These are phyloP conservation scores for Morpho achilles DNA, from an alignment of 2,888 invertebrate species.

Conservation along the genomic window DNA sequence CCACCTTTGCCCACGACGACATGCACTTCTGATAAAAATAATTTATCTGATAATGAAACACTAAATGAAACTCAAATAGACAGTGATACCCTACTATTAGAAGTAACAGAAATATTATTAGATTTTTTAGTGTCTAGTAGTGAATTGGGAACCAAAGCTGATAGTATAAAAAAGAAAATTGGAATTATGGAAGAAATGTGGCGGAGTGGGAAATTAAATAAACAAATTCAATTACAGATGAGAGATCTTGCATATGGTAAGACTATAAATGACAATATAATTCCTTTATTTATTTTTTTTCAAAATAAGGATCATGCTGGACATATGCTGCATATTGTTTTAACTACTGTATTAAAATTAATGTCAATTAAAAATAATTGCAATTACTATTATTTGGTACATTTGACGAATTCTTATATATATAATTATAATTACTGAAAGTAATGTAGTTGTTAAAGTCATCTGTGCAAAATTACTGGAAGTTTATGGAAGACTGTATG, in stretches of 20 bases:
- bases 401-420: no score
- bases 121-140: slow-evolving; percentile 51
- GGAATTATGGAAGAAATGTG: slow-evolving; percentile 78
- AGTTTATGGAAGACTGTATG: no score
- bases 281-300: no score
- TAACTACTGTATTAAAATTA: no score
- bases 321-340: no score
- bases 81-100: slow-evolving; percentile 47
- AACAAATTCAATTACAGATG: slow-evolving; percentile 66
- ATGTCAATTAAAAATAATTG: background rate
- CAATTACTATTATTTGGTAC: no score
- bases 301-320: no score
- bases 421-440: no score
- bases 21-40: slow-evolving; percentile 24
- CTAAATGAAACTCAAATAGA: slow-evolving; percentile 37
- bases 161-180: slow-evolving; percentile 76
- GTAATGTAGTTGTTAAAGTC: no score
- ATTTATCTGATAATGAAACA: slow-evolving; percentile 10
- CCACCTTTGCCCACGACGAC: slow-evolving; percentile 47
- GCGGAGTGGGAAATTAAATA: slow-evolving; percentile 74
- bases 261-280: background rate
- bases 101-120: slow-evolving; percentile 55
- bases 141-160: slow-evolving; percentile 63
- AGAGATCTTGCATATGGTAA: slow-evolving; percentile 77
- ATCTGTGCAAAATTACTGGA: no score